phyloP scores from a whole-genome alignment of 2,797 vertebrate genomes.

The Tokudaia tokunoshimensis region DNA sequence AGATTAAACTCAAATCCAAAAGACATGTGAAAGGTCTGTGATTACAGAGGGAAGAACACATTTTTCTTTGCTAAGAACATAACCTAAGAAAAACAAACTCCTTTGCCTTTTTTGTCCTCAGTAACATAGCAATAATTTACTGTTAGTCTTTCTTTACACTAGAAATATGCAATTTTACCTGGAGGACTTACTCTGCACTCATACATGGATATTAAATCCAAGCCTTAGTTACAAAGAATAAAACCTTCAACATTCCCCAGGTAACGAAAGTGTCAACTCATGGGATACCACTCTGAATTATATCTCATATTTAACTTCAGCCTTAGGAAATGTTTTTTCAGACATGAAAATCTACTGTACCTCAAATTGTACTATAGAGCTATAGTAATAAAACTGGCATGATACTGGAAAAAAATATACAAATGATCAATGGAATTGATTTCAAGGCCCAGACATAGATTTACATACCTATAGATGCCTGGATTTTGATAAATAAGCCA shows the following conservation, averaged over 20 bases:
- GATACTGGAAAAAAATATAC: neutral
- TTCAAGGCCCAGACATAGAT: neutral
- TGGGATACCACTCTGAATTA: neutral
- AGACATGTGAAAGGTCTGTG: neutral
- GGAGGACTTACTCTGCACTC: neutral
- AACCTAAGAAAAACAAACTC: neutral
- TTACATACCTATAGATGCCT: neutral
- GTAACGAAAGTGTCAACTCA: constrained; percentile 16
- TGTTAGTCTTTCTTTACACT: constrained; percentile 16
- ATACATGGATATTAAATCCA: constrained; percentile 24
- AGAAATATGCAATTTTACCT: constrained; percentile 25
- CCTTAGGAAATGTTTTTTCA: neutral
- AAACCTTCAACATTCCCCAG: constrained; percentile 15
- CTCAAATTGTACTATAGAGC: neutral
- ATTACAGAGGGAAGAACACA: constrained; percentile 29
- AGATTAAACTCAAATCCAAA: constrained; percentile 50
- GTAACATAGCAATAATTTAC: neutral
- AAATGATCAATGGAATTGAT: neutral
- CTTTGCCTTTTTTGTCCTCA: neutral
- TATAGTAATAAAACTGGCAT: neutral
- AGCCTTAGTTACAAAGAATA: neutral
- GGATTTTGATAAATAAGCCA: neutral
- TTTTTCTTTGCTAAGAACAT: constrained; percentile 55
- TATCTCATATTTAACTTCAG: neutral
- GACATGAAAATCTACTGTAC: constrained; percentile 13